Base-by-base conservation (phyloP, 2,888 invertebrate species). In the Kryphioiulus occultus region DNA sequence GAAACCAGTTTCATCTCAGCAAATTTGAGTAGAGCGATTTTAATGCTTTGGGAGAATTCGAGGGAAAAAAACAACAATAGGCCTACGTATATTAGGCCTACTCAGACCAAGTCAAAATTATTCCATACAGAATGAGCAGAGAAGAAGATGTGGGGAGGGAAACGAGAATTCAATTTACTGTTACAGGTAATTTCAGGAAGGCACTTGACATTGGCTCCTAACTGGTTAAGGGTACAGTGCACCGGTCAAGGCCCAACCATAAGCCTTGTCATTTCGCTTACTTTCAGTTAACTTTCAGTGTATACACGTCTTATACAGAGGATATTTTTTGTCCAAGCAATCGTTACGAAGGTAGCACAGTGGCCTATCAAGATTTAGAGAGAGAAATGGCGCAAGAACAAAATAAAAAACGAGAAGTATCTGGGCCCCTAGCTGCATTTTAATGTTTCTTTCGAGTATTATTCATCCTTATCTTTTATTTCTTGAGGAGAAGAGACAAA, bases 361-460 rank as follows among this genome's bases (percentile, higher is more conserved):
- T 78, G 78, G 78, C 78, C 78, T 78, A 78, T 78, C 78, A 78
- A 78, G 78, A 78, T 78, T 78, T 78, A 30, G 15, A 30, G 78
- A 78, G 53, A 53, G 78, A 17, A 78, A 30, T 15, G 26, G 78
- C 26, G 30, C 68, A 68, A 68, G 19, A 68, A 68, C 68, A 68
- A 78, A 78, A 78, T 30, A 53, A 53, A 53, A 53, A 53, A 53
- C 53, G n/a, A 53, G 53, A 53, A n/a, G 26, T 78, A 26, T 30
- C 78, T 30, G 30, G 78, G 78, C 78, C 78, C 78, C 78, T 78
- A 26, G 78, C 78, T 30, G 78, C 78, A 78, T 78, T 78, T 78
- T 78, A 78, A 78, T 78, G 78, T 78, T 78, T 30, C 78, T 78
- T 30, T 78, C 30, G 26, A 15, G 26, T 78, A 78, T 78, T 78